Base-by-base conservation (phyloP, 2,797 vertebrate genomes). In the Cirrhinus mrigala region DNA sequence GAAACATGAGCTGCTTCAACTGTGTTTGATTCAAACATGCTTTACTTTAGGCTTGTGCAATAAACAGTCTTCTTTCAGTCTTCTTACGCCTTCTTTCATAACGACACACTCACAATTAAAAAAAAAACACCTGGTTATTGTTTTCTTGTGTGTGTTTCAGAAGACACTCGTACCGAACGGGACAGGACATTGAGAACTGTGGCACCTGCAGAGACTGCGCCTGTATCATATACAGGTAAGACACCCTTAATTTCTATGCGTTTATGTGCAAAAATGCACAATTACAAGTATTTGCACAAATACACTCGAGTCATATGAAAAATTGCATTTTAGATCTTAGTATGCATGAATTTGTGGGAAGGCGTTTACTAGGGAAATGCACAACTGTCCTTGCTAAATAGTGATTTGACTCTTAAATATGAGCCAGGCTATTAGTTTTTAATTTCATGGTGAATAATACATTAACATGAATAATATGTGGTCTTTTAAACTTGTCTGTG, bases 171-270 rank as follows among this genome's bases (percentile, higher is more conserved):
- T 97, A 97, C 93, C 92, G 95, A 62, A 97, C 96, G 0, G 96
- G 96, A 85, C 96, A 97, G 91, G 96, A 97, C 92, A 96, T 96
- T 22, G 95, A 96, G 92, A 97, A 97, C 95, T 97, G 97, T 22
- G 96, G 96, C 85, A 96, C 96, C 85, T 97, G 97, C 94, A 96
- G 96, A 88, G 96, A 97, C 93, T 97, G 97, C 0, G 96, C 96
- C 86, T 97, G 96, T 93, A 97, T 97, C 93, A 97, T 97, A 94
- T 97, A 97, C 94, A 97, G 97, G 97, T 97, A 94, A 56, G 92
- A 68, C 48, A 0, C 0, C 3, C 8, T 68, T 76, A 2, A 37
- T 82, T 60, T 22, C 5, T 33, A 29, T 58, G n/a, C 27, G 40
- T 48, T 64, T 44, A n/a, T 77, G 75, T 64, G n/a, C 22, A 60